Evolutionary conservation across 1,140 invertebrate genomes (phyloP).

Genomic region (Drosophila nebulosa): DNA sequence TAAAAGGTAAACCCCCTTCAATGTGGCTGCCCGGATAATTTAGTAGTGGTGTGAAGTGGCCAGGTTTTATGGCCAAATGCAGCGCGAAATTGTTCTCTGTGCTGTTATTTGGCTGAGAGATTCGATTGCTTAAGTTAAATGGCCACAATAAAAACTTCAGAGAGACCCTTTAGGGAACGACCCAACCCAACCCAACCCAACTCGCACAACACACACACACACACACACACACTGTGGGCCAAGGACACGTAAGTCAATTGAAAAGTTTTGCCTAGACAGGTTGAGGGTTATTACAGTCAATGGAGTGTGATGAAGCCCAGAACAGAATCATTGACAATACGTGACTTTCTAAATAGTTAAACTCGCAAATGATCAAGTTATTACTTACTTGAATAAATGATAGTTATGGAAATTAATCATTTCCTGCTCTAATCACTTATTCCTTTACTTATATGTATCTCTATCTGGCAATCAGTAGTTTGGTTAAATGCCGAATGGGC

Average conservation of each 20-base stretch:
- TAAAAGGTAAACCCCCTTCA: constrained; percentile 46
- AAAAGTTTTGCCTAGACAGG: neutral
- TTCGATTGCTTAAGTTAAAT: constrained; percentile 52
- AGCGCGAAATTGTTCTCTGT: constrained; percentile 34
- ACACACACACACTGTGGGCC: neutral
- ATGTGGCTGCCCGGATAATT: neutral
- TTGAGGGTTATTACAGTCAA: neutral
- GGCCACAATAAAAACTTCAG: constrained; percentile 55
- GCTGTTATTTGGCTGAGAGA: constrained; percentile 26
- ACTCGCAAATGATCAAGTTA: neutral
- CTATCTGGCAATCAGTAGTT: neutral
- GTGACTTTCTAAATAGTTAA: neutral
- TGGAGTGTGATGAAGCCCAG: neutral
- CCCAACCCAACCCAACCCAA: too few relatives aligned
- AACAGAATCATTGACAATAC: neutral
- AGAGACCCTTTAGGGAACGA: constrained; percentile 11
- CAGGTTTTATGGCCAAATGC: constrained; percentile 35
- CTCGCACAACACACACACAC: constrained; percentile 5
- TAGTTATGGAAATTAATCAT: neutral
- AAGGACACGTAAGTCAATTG: neutral
- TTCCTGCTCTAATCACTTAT: neutral
- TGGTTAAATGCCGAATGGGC: constrained; percentile 12
- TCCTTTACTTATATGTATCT: neutral
- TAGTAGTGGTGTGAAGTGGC: neutral
- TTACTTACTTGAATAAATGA: neutral